A percentile compares a stretch with the other conserved stretches of the same genome.
phyloP scores from a whole-genome alignment of 2,888 invertebrate species.

The Carterocephalus palaemon region DNA sequence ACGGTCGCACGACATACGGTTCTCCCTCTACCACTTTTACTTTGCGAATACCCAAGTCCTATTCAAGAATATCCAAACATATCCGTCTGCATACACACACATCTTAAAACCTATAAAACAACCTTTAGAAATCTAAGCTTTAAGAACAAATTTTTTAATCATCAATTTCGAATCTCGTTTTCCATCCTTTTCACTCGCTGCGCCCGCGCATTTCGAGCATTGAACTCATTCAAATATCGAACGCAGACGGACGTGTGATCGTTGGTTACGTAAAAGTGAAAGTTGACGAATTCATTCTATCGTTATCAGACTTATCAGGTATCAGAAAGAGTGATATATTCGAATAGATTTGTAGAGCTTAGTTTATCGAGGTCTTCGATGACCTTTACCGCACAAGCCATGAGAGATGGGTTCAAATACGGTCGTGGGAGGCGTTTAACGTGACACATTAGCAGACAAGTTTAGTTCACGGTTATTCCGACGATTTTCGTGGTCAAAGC shows the following conservation, averaged over 20 bases:
- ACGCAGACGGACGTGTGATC: slow-evolving; percentile 20
- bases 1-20: slow-evolving; percentile 35
- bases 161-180: slow-evolving; percentile 3
- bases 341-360: too few relatives aligned
- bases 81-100: background rate
- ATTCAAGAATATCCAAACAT: slow-evolving; percentile 4
- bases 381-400: too few relatives aligned
- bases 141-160: background rate
- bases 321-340: slow-evolving; percentile 21
- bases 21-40: slow-evolving; percentile 35
- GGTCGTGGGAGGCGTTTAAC: too few relatives aligned
- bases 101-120: background rate
- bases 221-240: slow-evolving; percentile 20
- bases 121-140: too few relatives aligned
- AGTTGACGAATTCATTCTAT: slow-evolving; percentile 6
- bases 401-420: too few relatives aligned
- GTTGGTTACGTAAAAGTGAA: slow-evolving; percentile 24
- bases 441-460: too few relatives aligned
- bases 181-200: slow-evolving; percentile 6
- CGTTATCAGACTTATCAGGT: slow-evolving; percentile 5
- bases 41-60: slow-evolving; percentile 2
- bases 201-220: slow-evolving; percentile 14
- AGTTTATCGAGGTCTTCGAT: too few relatives aligned
- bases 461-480: too few relatives aligned
- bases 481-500: too few relatives aligned